These are phyloP conservation scores for Austrolebias charrua DNA, from an alignment of 2,797 vertebrate species.

Conservation along the genomic window DNA sequence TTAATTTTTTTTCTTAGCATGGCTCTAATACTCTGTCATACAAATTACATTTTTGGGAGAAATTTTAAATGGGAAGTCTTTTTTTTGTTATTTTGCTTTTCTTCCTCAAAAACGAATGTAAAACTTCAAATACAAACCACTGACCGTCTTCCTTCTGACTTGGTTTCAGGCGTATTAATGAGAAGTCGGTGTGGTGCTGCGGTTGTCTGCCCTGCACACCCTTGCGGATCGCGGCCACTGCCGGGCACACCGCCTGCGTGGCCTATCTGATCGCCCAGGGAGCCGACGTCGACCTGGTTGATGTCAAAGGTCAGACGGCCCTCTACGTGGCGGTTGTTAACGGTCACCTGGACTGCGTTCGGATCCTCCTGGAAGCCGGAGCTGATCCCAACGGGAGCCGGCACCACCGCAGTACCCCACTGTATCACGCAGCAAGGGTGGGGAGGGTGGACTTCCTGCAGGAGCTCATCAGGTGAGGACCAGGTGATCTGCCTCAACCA, in stretches of 20 bases:
- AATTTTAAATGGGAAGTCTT: too few species aligned
- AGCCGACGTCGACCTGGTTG: slow-evolving; percentile 90
- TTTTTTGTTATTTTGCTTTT: not conserved
- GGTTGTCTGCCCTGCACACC: slow-evolving; percentile 94
- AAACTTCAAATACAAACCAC: not conserved
- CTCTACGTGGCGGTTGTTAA: slow-evolving; percentile 92
- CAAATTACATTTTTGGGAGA: too few species aligned
- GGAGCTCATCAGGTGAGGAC: slow-evolving; percentile 88
- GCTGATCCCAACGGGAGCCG: slow-evolving; percentile 93
- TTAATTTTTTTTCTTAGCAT: too few species aligned
- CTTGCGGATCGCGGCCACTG: slow-evolving; percentile 88
- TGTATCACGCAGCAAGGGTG: slow-evolving; percentile 89
- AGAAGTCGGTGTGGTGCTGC: slow-evolving; percentile 94
- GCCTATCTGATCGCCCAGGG: slow-evolving; percentile 87
- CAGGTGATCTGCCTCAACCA: not conserved
- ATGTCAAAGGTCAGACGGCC: slow-evolving; percentile 94
- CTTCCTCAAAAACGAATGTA: not conserved
- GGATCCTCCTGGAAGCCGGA: slow-evolving; percentile 88
- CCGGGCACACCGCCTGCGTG: slow-evolving; percentile 87
- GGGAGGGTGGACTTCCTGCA: slow-evolving; percentile 87
- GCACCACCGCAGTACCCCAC: slow-evolving; percentile 91
- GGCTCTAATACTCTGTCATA: too few species aligned
- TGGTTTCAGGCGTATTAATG: slow-evolving; percentile 86
- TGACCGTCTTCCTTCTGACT: not conserved
- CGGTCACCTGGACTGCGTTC: slow-evolving; percentile 89